These are phyloP conservation scores for Coccyzus lansbergi DNA, from an alignment of 2,797 vertebrate species.

Conservation along the genomic window DNA sequence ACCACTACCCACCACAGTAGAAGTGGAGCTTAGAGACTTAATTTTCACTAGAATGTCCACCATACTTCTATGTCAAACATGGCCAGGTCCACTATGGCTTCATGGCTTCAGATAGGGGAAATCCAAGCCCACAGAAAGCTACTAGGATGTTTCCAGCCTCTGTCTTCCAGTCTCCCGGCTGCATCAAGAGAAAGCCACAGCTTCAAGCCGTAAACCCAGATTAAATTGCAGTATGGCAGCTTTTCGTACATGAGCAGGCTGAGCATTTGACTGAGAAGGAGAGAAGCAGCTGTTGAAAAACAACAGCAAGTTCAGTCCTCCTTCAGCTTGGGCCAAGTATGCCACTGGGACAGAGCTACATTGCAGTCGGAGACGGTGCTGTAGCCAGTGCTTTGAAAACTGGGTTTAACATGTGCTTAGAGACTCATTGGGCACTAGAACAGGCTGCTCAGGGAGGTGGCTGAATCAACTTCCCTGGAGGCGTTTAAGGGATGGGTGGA, in stretches of 20 bases:
- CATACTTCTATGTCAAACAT: not conserved
- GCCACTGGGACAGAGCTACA: not conserved
- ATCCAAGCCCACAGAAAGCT: not conserved
- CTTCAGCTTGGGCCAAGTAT: not conserved
- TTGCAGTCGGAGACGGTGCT: fast-evolving
- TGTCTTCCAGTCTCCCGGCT: fast-evolving
- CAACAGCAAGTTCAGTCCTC: not conserved
- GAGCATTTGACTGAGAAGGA: not conserved
- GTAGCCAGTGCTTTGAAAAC: not conserved
- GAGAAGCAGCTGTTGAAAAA: not conserved
- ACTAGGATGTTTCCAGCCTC: not conserved
- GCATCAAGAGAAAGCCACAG: not conserved
- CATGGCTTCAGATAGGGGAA: fast-evolving
- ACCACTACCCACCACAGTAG: not conserved
- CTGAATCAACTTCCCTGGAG: too few species aligned
- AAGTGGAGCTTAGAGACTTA: not conserved
- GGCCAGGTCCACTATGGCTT: not conserved
- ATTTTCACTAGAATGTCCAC: not conserved
- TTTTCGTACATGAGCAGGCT: not conserved
- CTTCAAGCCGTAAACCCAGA: not conserved
- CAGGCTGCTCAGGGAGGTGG: too few species aligned
- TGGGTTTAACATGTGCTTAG: fast-evolving
- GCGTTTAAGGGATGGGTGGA: too few species aligned
- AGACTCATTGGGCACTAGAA: too few species aligned
- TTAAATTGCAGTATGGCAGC: fast-evolving